These are phyloP conservation scores for Scaptomyza montana DNA, from an alignment of 1,140 invertebrate species.

Conservation along the genomic window DNA sequence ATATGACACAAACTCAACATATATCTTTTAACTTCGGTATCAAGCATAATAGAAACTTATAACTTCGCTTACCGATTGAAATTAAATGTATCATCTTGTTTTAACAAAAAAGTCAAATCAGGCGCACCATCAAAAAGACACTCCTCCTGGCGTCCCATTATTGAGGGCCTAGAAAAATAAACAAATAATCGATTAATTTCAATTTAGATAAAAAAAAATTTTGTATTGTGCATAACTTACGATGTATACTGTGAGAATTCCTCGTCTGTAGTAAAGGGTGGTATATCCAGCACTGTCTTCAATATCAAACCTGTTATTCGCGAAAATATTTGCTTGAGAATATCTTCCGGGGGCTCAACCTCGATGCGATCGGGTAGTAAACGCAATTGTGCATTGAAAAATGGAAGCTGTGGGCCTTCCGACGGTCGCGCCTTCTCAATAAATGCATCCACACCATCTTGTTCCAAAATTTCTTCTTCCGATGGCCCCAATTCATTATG, in stretches of 20 bases:
- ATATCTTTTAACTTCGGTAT: too few species aligned
- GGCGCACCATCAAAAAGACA: constrained; percentile 85
- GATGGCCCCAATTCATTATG: constrained; percentile 65
- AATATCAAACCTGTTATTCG: constrained; percentile 82
- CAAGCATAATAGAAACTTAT: too few species aligned
- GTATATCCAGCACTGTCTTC: constrained; percentile 77
- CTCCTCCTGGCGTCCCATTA: constrained; percentile 87
- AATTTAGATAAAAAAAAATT: background rate
- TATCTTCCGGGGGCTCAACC: constrained; percentile 83
- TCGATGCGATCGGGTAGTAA: constrained; percentile 78
- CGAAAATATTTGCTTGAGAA: constrained; percentile 76
- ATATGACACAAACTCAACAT: too few species aligned
- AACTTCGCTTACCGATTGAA: constrained; percentile 80
- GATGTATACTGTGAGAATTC: constrained; percentile 64
- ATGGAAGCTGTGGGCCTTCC: constrained; percentile 66
- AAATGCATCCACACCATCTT: constrained; percentile 43
- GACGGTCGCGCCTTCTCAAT: constrained; percentile 59
- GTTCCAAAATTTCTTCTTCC: constrained; percentile 42
- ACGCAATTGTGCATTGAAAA: constrained; percentile 72
- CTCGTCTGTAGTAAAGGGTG: constrained; percentile 67
- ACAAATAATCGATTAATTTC: background rate
- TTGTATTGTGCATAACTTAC: constrained; percentile 37
- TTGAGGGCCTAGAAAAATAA: constrained; percentile 85
- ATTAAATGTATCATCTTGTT: constrained; percentile 85
- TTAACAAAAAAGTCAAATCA: constrained; percentile 84